Percentiles rank a stretch among this genome's conserved stretches.
Conservation (phyloP, 1,140 invertebrate genomes). For the Drosophila pallidifrons region DNA sequence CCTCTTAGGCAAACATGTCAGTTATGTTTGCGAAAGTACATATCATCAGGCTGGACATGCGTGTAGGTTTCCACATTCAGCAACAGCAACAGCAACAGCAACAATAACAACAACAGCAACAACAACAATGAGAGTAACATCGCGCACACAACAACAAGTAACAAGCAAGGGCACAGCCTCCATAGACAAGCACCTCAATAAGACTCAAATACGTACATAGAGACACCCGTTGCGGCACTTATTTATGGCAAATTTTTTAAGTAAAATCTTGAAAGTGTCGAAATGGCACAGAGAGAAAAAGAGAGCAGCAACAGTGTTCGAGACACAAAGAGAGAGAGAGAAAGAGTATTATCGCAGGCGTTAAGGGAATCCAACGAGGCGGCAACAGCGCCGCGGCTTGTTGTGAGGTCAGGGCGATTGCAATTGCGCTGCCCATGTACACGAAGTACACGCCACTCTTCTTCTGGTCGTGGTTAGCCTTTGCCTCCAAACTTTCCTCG, state of each 20-base stretch:
- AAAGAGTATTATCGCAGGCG: slow-evolving; percentile 46
- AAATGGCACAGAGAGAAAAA: slow-evolving; percentile 50
- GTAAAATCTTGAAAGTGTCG: slow-evolving; percentile 80
- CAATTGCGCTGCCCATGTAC: slow-evolving; percentile 50
- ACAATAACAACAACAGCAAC: slow-evolving; percentile 17
- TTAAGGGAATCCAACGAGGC: slow-evolving; percentile 44
- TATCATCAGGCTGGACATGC: slow-evolving; percentile 81
- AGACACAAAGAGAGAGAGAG: slow-evolving; percentile 27
- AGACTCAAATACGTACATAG: slow-evolving; percentile 54
- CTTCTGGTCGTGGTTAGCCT: slow-evolving; percentile 22
- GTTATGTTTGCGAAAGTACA: slow-evolving; percentile 82
- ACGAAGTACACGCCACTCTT: slow-evolving; percentile 6
- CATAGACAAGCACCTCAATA: slow-evolving; percentile 42
- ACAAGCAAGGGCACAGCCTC: slow-evolving; percentile 49
- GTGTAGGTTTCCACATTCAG: slow-evolving; percentile 70
- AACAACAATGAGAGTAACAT: slow-evolving; percentile 18
- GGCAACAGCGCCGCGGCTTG: slow-evolving; percentile 52
- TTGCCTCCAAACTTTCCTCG: slow-evolving; percentile 9
- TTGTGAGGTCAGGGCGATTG: slow-evolving; percentile 69
- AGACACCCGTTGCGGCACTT: slow-evolving; percentile 58
- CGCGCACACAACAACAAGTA: slow-evolving; percentile 22
- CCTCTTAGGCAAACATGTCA: slow-evolving; percentile 82
- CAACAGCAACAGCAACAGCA: slow-evolving; percentile 17
- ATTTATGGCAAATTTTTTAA: slow-evolving; percentile 83
- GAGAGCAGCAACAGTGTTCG: neutral